Conservation (phyloP, 2,113 vertebrate genomes). For the Pipa parva region DNA sequence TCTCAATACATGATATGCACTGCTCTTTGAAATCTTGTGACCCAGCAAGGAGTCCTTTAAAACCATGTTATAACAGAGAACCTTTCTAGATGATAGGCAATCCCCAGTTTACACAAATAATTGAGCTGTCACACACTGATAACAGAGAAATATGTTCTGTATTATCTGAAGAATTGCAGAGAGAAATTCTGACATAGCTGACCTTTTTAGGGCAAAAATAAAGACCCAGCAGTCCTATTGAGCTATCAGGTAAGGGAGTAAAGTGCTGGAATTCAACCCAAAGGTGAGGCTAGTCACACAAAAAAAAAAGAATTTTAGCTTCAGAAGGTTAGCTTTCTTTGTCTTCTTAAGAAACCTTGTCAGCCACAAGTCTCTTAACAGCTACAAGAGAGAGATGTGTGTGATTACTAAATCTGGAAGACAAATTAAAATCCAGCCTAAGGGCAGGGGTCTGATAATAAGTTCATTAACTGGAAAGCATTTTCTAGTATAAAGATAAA, state of each 20-base stretch:
- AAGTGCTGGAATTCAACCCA: conserved; percentile 34
- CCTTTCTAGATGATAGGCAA: conserved; percentile 43
- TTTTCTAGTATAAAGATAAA: conserved; percentile 49
- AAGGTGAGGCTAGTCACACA: conserved; percentile 33
- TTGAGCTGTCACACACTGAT: conserved; percentile 43
- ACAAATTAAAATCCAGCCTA: conserved; percentile 60
- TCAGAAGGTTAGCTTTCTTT: conserved; percentile 9
- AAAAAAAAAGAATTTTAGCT: conserved; percentile 21
- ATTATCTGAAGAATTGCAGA: conserved; percentile 43
- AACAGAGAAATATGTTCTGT: conserved; percentile 44
- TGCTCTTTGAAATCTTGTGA: conserved; percentile 42
- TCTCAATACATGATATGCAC: conserved; percentile 36
- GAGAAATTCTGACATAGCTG: conserved; percentile 40
- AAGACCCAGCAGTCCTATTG: conserved; percentile 37
- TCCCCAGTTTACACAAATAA: conserved; percentile 44
- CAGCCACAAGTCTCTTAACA: conserved; percentile 49
- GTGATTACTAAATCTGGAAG: conserved; percentile 57
- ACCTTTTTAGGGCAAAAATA: conserved; percentile 43
- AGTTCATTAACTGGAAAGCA: conserved; percentile 51
- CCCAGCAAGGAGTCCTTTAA: conserved; percentile 43
- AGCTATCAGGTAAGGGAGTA: conserved; percentile 38
- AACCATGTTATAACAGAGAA: conserved; percentile 41
- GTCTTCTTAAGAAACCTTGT: conserved; percentile 40
- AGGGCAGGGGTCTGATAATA: conserved; percentile 53
- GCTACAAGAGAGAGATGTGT: conserved; percentile 57